Base-by-base conservation (phyloP, 2,113 vertebrate species). In the Opisthocomus hoazin region DNA sequence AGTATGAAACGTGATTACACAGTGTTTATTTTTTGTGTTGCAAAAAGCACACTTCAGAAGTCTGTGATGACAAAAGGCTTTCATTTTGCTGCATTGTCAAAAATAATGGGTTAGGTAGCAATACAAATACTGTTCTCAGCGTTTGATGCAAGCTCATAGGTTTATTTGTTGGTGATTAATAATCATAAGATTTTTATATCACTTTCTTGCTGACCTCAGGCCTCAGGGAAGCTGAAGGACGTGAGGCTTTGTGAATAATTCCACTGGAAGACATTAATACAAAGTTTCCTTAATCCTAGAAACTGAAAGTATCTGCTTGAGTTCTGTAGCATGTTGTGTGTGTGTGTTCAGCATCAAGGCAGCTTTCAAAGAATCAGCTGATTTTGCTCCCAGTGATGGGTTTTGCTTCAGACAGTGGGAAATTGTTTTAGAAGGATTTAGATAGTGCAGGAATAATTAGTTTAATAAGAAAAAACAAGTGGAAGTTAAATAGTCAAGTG, bases 291-390 rank as follows among this genome's bases (percentile, higher is more conserved):
- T 93, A 87, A 89, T 93, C 73, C 71, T 84, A 63, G 86, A 82
- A 92, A 91, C 37, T 73, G 76, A 65, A 94, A 94, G 74, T 56
- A 54, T 71, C 65, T 90, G 65, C 37, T 96, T 85, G 85, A 95
- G 45, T 78, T 88, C 56, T 71, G 12, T 63, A 51, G 27, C 30
- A 45, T 53, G 57, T 80, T 79, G 37, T 78, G 15, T 53, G n/a
- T 48, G 13, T 71, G 13, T 70, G 36, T 93, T 84, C 53, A 90
- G 2, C 37, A 77, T 84, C 58, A 91, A 66, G 57, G 36, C 26
- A 80, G 45, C 51, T 88, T 93, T 90, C 57, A 65, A 90, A 87
- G 64, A 82, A 45, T 41, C 30, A 77, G 21, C 12, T 81, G 90
- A 77, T 90, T 92, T 91, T 95, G 24, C 69, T 92, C 50, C 22